Evolutionary conservation across 2,888 invertebrate species (phyloP), one percentile per base, ranked within the genome.

Genomic region (Eustalomyia histrio): DNA sequence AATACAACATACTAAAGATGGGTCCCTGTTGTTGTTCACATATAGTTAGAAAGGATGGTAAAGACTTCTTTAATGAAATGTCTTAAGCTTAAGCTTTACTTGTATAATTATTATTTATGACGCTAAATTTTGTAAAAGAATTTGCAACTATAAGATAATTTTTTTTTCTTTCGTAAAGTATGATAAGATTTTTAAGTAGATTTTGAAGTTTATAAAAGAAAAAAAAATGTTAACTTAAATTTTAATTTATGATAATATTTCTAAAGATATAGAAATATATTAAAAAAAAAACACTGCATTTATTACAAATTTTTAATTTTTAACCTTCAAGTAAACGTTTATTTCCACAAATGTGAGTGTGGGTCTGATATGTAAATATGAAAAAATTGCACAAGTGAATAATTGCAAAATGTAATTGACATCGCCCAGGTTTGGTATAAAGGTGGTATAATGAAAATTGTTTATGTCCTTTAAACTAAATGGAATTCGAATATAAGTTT

Each of bases 11-110:
- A 43, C 64, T 35, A 69, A 74, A 67, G 47, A 53, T 74, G 81
- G 55, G 74, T 43, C 33, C 50, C 71, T 71, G 69, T 74, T 81
- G 75, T 65, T 73, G 61, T 29, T 4, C 29, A 6, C 21, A 35
- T 17, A 14, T 47, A 24, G 8, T 21, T 4, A 52, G 16, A 55
- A 57, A 73, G 58, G 53, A 64, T 76, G 76, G 39, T 57, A 74
- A 74, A 69, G 58, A 65, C 76, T 80, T 64, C 73, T 69, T 74
- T 78, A 78, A 81, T 81, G 81, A 81, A 81, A 81, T 81, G 78
- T 81, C 81, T 81, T 81, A 78, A 81, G 81, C 81, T 81, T 78
- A 81, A 81, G 81, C 81, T 81, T 81, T 81, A 12, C 74, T 78
- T 78, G 64, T 81, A 74, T 81, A 81, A 81, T 81, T 81, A 81